Base-by-base conservation (phyloP, 2,888 invertebrate genomes). In the Watsonalla cultraria region DNA sequence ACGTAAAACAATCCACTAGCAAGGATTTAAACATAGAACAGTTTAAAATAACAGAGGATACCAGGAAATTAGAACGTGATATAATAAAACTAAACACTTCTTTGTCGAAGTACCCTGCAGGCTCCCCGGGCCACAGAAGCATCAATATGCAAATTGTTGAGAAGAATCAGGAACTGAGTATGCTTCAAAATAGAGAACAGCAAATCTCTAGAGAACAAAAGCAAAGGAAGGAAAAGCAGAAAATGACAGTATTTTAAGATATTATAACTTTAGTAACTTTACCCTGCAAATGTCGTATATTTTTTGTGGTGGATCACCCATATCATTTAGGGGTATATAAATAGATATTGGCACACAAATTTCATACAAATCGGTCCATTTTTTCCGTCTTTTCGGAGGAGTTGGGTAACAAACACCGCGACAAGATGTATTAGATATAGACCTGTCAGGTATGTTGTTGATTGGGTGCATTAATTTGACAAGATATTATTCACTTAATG, bases 1-100 rank as follows among this genome's bases (percentile, higher is more conserved):
- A 89, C 55, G 74, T 92, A 5, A 92, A 91, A 65, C 85, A 91
- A 56, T 91, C 92, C 11, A 91, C 94, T 0, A 93, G 88, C 59
- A 93, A 94, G 75, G 93, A 93, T 53, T 82, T 96, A 45, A 96
- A 95, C 73, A 94, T 96, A 45, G 94, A 94, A 67, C 93, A 93
- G 64, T 93, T 95, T 55, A 93, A 94, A 80, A 90, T 95, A 55
- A 92, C 93, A 1, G 95, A 96, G 82, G 93, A 94, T 68, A 94
- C 95, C 47, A 93, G 92, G 52, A 93, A 91, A 70, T 85, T 94
- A 46, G 94, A 95, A 74, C 91, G 88, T 42, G 95, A 96, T 70
- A 92, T 96, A 53, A 67, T 81, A 0, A 93, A 93, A 72, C 82
- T 96, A 0, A 93, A 93, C 68, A 92, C 92, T 68, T 93, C 94